Evolutionary conservation across 2,888 invertebrate genomes (phyloP).

Genomic region (Perithous albicinctus): DNA sequence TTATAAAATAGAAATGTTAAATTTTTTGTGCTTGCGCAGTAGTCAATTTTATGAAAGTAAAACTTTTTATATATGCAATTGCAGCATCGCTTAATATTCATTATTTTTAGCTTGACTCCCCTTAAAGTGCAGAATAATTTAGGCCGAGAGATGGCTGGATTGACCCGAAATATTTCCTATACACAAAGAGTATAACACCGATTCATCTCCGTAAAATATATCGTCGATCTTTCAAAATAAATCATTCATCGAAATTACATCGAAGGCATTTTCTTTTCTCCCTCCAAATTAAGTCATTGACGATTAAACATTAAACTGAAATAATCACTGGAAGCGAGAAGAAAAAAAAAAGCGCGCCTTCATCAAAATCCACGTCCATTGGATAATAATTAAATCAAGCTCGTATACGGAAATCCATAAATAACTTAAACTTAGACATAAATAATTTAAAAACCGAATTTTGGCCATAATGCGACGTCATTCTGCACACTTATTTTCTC

Average conservation of each 20-base stretch:
- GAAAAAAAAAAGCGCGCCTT: conserved; percentile 27
- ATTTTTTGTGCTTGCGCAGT: too few relatives aligned
- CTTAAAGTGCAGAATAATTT: too few relatives aligned
- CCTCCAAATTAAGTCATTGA: not conserved
- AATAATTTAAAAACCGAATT: conserved; percentile 62
- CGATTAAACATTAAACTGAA: conserved; percentile 4
- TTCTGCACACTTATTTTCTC: not conserved
- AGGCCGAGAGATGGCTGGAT: too few relatives aligned
- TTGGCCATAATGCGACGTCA: conserved; percentile 47
- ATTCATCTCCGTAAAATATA: not conserved
- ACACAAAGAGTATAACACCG: not conserved
- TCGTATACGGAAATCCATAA: conserved; percentile 66
- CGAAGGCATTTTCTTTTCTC: too few relatives aligned
- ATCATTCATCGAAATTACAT: not conserved
- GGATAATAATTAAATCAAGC: conserved; percentile 51
- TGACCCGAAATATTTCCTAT: too few relatives aligned
- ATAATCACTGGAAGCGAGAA: conserved; percentile 56
- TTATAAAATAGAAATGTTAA: too few relatives aligned
- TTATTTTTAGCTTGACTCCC: too few relatives aligned
- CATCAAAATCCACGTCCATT: not conserved
- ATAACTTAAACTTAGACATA: conserved; percentile 65
- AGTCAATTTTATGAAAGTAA: too few relatives aligned
- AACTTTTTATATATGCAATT: too few relatives aligned
- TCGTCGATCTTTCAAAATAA: too few relatives aligned
- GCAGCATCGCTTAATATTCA: too few relatives aligned